phyloP scores from a whole-genome alignment of 2,113 vertebrate species.

The Atlantisia rogersi region DNA sequence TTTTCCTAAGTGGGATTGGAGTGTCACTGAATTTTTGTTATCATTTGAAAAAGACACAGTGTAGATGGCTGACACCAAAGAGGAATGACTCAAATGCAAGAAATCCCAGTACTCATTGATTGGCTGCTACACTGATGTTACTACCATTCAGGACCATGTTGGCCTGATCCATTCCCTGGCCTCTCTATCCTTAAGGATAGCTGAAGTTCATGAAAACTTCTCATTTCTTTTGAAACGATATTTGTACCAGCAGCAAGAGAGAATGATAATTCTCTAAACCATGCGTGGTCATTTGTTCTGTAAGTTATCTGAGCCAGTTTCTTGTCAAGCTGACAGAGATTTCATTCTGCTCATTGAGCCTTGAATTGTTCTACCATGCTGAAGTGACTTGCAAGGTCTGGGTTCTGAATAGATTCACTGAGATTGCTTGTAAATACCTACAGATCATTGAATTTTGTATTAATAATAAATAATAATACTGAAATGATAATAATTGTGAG shows the following conservation, averaged over 20 bases:
- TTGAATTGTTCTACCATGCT: background rate
- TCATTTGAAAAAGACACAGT: background rate
- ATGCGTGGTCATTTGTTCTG: background rate
- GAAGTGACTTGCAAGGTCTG: background rate
- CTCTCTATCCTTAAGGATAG: background rate
- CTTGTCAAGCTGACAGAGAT: background rate
- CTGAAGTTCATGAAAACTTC: background rate
- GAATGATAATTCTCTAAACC: background rate
- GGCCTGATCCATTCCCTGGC: background rate
- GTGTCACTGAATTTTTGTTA: background rate
- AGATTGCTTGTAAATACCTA: conserved; percentile 13
- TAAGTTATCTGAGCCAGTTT: background rate
- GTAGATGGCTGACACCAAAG: background rate
- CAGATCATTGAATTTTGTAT: background rate
- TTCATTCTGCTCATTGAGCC: conserved; percentile 7
- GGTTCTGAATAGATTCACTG: background rate
- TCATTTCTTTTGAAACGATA: background rate
- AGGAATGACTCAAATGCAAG: background rate
- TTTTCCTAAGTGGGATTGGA: background rate
- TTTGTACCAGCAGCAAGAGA: background rate
- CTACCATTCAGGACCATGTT: background rate
- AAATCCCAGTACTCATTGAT: fast-evolving
- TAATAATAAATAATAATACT: conserved; percentile 53
- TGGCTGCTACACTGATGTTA: background rate
- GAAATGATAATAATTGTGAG: conserved; percentile 35